A percentile compares a stretch with the other conserved stretches of the same genome.
phyloP scores from a whole-genome alignment of 1,140 invertebrate genomes.

The Teleogryllus occipitalis region DNA sequence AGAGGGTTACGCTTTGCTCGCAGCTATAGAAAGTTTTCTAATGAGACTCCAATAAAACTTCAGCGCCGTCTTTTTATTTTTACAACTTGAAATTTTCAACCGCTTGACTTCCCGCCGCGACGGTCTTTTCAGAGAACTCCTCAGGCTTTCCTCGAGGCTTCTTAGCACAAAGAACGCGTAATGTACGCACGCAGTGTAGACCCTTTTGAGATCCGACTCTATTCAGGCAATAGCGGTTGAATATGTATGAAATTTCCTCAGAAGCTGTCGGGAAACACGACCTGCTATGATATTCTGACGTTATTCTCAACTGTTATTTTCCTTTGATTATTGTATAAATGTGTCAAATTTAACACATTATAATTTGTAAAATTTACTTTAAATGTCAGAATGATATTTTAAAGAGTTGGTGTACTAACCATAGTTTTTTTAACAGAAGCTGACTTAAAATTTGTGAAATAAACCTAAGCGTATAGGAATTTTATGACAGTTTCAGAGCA shows the following conservation, averaged over 20 bases:
- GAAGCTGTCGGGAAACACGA: not conserved
- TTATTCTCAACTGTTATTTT: no score
- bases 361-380: no score
- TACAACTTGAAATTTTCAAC: not conserved
- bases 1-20: not conserved
- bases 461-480: no score
- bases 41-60: slow-evolving; percentile 5
- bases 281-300: not conserved
- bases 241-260: not conserved
- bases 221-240: not conserved
- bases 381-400: no score
- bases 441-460: no score
- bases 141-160: not conserved
- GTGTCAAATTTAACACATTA: no score
- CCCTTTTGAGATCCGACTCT: not conserved
- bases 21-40: slow-evolving; percentile 1
- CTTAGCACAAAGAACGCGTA: not conserved
- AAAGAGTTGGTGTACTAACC: no score
- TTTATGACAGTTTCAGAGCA: no score
- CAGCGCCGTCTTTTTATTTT: not conserved
- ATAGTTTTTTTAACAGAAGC: no score
- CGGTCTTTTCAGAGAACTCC: not conserved
- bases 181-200: not conserved
- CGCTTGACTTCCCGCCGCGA: not conserved
- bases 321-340: no score